A percentile compares a stretch with the other conserved stretches of the same genome.
Conservation (phyloP, 2,113 vertebrate species). For the Porphyrio hochstetteri region DNA sequence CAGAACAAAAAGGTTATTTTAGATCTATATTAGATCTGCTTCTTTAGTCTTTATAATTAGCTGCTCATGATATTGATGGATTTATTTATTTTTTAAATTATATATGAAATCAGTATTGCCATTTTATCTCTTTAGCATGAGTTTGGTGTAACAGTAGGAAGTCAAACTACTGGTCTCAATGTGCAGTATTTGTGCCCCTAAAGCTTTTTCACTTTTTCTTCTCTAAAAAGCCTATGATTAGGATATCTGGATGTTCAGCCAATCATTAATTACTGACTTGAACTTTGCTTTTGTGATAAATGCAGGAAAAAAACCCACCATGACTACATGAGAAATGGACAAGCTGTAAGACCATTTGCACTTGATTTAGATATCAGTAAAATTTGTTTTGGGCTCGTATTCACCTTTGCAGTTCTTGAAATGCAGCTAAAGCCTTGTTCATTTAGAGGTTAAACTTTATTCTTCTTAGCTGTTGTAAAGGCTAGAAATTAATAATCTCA, state of each 20-base stretch:
- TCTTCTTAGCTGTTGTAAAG: conserved; percentile 12
- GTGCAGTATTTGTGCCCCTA: accelerated
- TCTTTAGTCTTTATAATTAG: background rate
- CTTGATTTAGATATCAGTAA: background rate
- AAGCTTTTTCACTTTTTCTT: background rate
- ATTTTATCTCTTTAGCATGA: background rate
- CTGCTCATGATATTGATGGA: background rate
- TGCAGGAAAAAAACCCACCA: background rate
- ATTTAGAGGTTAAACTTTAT: conserved; percentile 49
- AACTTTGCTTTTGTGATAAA: background rate
- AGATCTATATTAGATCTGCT: background rate
- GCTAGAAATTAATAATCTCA: conserved; percentile 60
- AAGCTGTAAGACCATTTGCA: background rate
- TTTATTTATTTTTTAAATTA: background rate
- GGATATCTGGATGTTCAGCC: background rate
- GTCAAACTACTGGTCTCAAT: background rate
- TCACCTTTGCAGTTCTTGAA: conserved; percentile 1
- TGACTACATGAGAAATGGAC: background rate
- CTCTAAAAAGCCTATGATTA: background rate
- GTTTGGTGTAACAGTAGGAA: background rate
- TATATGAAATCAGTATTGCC: background rate
- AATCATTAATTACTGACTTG: background rate
- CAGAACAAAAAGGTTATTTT: background rate
- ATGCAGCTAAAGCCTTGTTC: conserved; percentile 29
- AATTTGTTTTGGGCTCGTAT: background rate